A percentile compares a stretch with the other conserved stretches of the same genome.
phyloP scores from a whole-genome alignment of 1,140 invertebrate species.

The Diorhabda elongata region DNA sequence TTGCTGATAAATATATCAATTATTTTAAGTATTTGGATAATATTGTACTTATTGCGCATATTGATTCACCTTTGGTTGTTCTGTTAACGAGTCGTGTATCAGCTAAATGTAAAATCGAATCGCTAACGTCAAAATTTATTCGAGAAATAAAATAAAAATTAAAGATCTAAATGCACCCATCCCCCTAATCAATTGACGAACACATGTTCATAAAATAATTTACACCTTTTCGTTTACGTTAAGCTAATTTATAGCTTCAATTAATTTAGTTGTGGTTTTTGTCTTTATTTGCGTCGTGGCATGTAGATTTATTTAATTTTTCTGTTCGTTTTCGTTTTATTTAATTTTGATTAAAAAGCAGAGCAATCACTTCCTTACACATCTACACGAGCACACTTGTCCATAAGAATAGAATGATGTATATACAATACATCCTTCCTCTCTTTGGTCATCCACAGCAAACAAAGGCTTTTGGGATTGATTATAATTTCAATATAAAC shows the following conservation, averaged over 20 bases:
- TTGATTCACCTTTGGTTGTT: constrained; percentile 45
- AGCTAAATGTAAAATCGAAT: constrained; percentile 6
- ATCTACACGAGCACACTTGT: constrained; percentile 24
- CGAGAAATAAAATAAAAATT: constrained; percentile 6
- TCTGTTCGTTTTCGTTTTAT: constrained; percentile 32
- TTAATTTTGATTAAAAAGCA: constrained; percentile 36
- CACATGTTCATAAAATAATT: constrained; percentile 33
- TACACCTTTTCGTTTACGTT: constrained; percentile 25
- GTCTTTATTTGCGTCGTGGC: constrained; percentile 41
- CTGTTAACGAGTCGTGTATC: constrained; percentile 38
- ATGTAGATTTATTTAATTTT: constrained; percentile 39
- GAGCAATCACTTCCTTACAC: constrained; percentile 40
- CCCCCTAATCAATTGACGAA: constrained; percentile 45
- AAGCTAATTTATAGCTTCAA: constrained; percentile 23
- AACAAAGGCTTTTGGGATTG: constrained; percentile 30
- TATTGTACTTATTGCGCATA: constrained; percentile 10
- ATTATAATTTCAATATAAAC: constrained; percentile 1
- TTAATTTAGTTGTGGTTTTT: constrained; percentile 24
- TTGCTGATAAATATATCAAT: too few relatives aligned
- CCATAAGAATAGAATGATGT: constrained; percentile 15
- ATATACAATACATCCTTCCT: not conserved
- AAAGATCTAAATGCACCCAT: constrained; percentile 33
- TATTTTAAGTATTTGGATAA: not conserved
- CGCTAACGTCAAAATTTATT: constrained; percentile 6
- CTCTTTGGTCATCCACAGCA: constrained; percentile 1